These are phyloP conservation scores for Morone saxatilis DNA, from an alignment of 2,113 vertebrate species.

Conservation along the genomic window DNA sequence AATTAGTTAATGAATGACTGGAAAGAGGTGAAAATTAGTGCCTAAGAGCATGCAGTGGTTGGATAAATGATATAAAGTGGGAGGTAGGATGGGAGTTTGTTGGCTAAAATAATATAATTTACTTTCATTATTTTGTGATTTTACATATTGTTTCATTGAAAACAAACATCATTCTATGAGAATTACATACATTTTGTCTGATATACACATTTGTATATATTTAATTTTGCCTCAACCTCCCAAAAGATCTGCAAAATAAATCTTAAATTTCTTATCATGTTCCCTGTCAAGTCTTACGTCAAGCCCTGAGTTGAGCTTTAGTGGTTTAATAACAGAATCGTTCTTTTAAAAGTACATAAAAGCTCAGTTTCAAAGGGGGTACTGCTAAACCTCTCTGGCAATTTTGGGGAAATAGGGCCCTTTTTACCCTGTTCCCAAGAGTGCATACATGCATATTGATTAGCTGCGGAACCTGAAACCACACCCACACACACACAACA, in stretches of 20 bases:
- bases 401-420: slow-evolving; percentile 20
- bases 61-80: background rate
- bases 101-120: no score
- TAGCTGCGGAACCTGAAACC: no score
- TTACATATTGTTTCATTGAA: no score
- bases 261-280: slow-evolving; percentile 13
- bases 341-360: slow-evolving; percentile 27
- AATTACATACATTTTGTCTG: background rate
- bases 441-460: slow-evolving; percentile 45
- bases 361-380: slow-evolving; percentile 36
- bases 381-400: slow-evolving; percentile 35
- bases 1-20: background rate
- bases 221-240: background rate
- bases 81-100: background rate
- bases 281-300: background rate
- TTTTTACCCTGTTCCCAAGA: slow-evolving; percentile 49
- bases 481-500: slow-evolving; percentile 12
- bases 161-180: no score
- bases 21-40: background rate
- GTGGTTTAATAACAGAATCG: background rate
- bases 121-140: no score
- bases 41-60: background rate
- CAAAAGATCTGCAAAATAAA: background rate
- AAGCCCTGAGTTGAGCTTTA: background rate
- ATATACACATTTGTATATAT: background rate